Base-by-base conservation (phyloP, 2,888 invertebrate species). In the Hoplodrina ambigua region DNA sequence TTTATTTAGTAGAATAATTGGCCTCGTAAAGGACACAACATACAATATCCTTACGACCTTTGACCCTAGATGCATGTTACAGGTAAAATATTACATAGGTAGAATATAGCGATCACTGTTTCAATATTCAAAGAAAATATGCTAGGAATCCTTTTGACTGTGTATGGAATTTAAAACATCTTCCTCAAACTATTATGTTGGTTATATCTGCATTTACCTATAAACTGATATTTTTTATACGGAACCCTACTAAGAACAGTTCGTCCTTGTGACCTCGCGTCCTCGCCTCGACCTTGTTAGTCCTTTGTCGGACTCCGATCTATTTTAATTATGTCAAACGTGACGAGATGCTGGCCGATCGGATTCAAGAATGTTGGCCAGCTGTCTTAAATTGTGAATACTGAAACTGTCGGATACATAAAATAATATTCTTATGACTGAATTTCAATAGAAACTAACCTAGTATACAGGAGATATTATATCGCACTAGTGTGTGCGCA, bases 241-340 rank as follows among this genome's bases (percentile, higher is more conserved):
- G 44, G 41, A 25, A 25, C 65, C 41, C 41, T 59, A 19, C 1
- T 33, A 54, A 41, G 19, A 54, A 55, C 56, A 25, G 44, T n/a
- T 25, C n/a, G 46, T 52, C 59, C 74, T 60, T 56, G 50, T 65
- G 68, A 72, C 41, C 53, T 64, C 17, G 7, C 15, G 55, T 33
- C 67, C 72, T 68, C 59, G 37, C 11, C 4, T 4, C 17, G 56
- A 64, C 79, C 75, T 75, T 65, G 54, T 6, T 0, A 63, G 46
- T 75, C 62, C 67, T 65, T 59, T 57, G 70, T 65, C 41, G 44
- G 69, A 49, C 19, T 41, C 15, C 7, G 61, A 56, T 63, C 56
- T 61, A 56, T 50, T 67, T 77, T 67, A 67, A 76, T 78, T 78
- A 78, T 61, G 53, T 67, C 54, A 66, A 61, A 67, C 54, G 74